A percentile compares a stretch with the other conserved stretches of the same genome.
Conservation (phyloP, 2,797 vertebrate genomes). For the Pteropus rufus region DNA sequence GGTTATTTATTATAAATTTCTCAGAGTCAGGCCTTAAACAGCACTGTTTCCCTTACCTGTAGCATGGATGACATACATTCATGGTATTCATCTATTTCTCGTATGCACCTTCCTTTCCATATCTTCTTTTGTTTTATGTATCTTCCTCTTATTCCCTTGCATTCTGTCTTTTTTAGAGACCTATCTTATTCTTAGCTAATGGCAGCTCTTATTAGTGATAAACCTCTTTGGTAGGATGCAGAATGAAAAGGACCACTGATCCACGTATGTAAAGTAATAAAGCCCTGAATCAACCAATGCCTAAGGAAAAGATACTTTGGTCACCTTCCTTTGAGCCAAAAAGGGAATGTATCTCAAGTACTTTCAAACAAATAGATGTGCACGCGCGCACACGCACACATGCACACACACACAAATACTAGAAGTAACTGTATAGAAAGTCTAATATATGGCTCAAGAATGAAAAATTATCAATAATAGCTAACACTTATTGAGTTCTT, state of each 20-base stretch:
- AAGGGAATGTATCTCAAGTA: neutral
- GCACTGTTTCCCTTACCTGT: neutral
- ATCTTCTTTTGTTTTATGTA: neutral
- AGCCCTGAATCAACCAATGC: conserved; percentile 4
- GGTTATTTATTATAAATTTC: neutral
- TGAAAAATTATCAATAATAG: conserved; percentile 9
- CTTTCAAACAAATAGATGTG: neutral
- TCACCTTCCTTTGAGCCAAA: neutral
- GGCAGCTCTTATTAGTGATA: neutral
- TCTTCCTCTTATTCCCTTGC: neutral
- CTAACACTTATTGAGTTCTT: neutral
- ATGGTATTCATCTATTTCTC: neutral
- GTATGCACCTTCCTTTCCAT: neutral
- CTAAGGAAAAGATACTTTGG: neutral
- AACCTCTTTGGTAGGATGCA: neutral
- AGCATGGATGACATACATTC: neutral
- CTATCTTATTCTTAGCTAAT: neutral
- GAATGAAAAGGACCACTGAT: neutral
- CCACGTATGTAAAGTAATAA: neutral
- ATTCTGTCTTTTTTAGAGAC: neutral
- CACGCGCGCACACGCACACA: neutral
- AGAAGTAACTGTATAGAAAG: neutral
- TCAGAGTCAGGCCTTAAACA: neutral
- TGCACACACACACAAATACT: neutral
- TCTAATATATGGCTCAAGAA: neutral